Conservation (phyloP, 2,888 invertebrate species). For the Octonoba sinensis region DNA sequence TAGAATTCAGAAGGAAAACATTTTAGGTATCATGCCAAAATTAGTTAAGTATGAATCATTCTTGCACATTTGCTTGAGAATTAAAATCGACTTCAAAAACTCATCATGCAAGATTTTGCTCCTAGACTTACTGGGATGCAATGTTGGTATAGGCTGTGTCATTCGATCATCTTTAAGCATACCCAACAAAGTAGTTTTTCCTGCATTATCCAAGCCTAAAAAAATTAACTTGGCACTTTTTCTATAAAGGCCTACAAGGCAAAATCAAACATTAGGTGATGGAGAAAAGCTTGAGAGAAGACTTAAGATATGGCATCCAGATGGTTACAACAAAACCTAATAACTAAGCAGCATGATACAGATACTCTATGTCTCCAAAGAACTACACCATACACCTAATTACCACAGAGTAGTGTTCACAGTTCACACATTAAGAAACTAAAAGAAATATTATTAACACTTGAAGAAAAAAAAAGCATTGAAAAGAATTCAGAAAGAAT, state of each 20-base stretch:
- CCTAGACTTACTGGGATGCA: conserved; percentile 91
- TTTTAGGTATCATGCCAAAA: too few species aligned
- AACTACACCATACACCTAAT: too few species aligned
- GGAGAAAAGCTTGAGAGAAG: too few species aligned
- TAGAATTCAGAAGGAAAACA: too few species aligned
- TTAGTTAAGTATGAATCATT: too few species aligned
- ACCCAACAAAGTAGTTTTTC: conserved; percentile 98
- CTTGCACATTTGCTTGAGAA: background rate
- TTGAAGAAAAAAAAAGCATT: too few species aligned
- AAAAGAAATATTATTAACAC: too few species aligned
- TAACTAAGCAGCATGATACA: background rate
- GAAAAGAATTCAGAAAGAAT: too few species aligned
- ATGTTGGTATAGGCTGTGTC: conserved; percentile 99
- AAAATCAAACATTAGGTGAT: background rate
- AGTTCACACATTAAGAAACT: too few species aligned
- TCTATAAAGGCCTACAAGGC: conserved; percentile 87
- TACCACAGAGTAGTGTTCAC: too few species aligned
- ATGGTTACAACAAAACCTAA: too few species aligned
- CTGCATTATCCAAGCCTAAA: conserved; percentile 95
- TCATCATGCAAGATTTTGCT: background rate
- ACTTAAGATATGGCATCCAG: too few species aligned
- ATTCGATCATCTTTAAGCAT: conserved; percentile 99
- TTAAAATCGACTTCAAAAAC: background rate
- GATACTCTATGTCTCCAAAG: background rate
- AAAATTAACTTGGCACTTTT: conserved; percentile 99